A percentile compares a stretch with the other conserved stretches of the same genome.
These are phyloP conservation scores for Brachycybe producta DNA, from an alignment of 2,888 invertebrate genomes.

Conservation along the genomic window DNA sequence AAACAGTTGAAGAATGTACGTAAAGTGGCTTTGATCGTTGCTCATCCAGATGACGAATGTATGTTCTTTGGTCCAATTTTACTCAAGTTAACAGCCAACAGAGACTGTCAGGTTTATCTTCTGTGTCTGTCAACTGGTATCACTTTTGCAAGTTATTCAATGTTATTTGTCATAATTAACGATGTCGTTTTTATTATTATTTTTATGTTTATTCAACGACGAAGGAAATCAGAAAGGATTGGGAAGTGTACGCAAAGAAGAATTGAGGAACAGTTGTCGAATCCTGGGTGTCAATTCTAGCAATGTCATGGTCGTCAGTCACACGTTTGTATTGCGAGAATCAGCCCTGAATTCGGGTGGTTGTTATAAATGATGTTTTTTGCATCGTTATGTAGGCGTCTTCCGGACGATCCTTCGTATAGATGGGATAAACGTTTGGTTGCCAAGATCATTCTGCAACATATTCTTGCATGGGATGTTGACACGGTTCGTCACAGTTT, in stretches of 20 bases:
- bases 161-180: not conserved
- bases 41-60: conserved; percentile 97
- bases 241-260: conserved; percentile 52
- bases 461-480: conserved; percentile 59
- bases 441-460: conserved; percentile 48
- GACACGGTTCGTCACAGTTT: conserved; percentile 51
- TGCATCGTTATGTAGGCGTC: conserved; percentile 50
- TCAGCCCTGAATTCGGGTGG: too few relatives aligned
- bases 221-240: conserved; percentile 56
- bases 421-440: conserved; percentile 60
- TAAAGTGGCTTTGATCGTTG: conserved; percentile 66
- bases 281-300: conserved; percentile 62
- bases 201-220: too few relatives aligned
- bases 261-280: conserved; percentile 67
- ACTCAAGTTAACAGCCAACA: conserved; percentile 48
- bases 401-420: conserved; percentile 62
- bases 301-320: conserved; percentile 52
- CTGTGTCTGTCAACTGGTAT: conserved; percentile 73
- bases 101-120: conserved; percentile 48
- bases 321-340: conserved; percentile 28
- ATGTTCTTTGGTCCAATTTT: conserved; percentile 97
- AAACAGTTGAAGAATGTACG: too few relatives aligned
- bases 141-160: not conserved
- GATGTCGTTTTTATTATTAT: too few relatives aligned
- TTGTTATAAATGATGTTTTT: too few relatives aligned